Evolutionary conservation across 2,113 vertebrate genomes (phyloP), one percentile per base, ranked within the genome.

Genomic region (Jacana jacana): DNA sequence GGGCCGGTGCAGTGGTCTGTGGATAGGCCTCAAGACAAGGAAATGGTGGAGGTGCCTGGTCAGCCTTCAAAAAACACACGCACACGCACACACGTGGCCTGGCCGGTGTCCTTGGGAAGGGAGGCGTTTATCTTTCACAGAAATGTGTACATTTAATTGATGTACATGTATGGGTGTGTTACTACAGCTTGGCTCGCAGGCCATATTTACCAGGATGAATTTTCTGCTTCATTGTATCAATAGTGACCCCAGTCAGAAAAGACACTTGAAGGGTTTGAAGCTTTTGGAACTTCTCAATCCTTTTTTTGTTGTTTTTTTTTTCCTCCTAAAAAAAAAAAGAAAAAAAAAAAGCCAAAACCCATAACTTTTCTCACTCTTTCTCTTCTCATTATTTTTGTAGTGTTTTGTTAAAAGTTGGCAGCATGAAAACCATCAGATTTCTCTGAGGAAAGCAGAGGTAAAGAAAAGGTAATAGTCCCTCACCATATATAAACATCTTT

Each of bases 11-110:
- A 64, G 93, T 68, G 12, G 96, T 93, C 97, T 6, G 79, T 28
- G 96, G 95, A 93, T 93, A 94, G 97, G 96, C 97, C 98, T 98
- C 97, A 97, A 98, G 98, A 98, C 80, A 97, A 99, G 99, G 99
- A 99, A 99, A 98, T 98, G 98, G 98, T 97, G 95, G 97, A 98
- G 98, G 95, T 97, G 98, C 98, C 98, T 98, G 98, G 98, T 98
- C 94, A 98, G 97, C 97, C 98, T 98, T 98, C 98, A 98, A 97
- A 98, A 98, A 97, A 85, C 93, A 86, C 92, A 92, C 85, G 73
- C 86, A 76, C 95, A 90, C 76, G 78, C 91, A 75, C 64, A 88
- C 97, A 94, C 96, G 88, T 94, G 95, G 95, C 97, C 94, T 54
- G 95, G 93, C 93, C 10, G 2, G 82, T 33, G 97, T 98, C 98